phyloP scores from a whole-genome alignment of 2,797 vertebrate species.

The Neomorphus geoffroyi region DNA sequence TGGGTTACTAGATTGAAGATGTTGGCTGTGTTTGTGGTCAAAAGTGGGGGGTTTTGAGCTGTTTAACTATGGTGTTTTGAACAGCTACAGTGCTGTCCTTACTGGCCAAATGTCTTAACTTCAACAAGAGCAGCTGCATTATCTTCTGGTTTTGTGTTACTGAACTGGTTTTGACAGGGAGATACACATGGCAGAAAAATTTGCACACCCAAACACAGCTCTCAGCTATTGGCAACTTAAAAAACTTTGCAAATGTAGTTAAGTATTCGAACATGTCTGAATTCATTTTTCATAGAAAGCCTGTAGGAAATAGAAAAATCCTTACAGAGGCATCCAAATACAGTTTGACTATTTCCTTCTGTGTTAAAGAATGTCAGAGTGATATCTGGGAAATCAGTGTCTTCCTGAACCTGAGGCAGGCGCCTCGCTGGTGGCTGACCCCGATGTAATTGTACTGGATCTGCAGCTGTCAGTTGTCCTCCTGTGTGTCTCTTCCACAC shows the following conservation, averaged over 20 bases:
- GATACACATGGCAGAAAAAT: not conserved
- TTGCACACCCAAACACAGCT: not conserved
- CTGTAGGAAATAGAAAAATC: not conserved
- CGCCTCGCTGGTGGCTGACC: not conserved
- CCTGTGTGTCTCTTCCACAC: not conserved
- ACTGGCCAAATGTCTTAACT: not conserved
- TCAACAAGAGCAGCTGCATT: not conserved
- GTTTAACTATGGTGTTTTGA: not conserved
- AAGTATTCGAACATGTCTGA: not conserved
- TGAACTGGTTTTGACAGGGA: not conserved
- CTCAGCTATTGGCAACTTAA: not conserved
- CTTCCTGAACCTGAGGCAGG: not conserved
- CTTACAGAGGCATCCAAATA: not conserved
- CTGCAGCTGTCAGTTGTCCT: not conserved
- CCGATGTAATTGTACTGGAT: not conserved
- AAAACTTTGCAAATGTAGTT: not conserved
- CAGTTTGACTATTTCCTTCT: not conserved
- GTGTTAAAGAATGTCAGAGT: not conserved
- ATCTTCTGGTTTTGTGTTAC: not conserved
- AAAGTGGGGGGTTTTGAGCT: not conserved
- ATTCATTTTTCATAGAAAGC: not conserved
- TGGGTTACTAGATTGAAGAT: not conserved
- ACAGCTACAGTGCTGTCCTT: not conserved
- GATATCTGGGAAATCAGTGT: slow-evolving; percentile 8
- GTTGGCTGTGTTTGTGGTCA: not conserved